Percentiles rank a stretch among this genome's conserved stretches.
phyloP scores from a whole-genome alignment of 2,888 invertebrate genomes.

The Buathra laborator region DNA sequence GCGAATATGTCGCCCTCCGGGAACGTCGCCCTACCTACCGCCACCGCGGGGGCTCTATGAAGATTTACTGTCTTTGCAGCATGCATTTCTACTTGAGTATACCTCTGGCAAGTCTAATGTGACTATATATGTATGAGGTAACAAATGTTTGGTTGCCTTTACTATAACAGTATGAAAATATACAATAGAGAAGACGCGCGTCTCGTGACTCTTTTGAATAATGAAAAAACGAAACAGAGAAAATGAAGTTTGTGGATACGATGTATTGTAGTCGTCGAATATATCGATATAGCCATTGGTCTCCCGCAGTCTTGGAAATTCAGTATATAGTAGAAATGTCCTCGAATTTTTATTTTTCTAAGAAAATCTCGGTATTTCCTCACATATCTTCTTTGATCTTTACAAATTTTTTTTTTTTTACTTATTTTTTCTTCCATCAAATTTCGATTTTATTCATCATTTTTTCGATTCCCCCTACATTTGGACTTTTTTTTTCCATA shows the following conservation, averaged over 20 bases:
- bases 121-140: slow-evolving; percentile 19
- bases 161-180: slow-evolving; percentile 18
- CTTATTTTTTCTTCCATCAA: no score
- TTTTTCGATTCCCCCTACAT: no score
- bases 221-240: neutral
- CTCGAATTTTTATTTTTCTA: no score
- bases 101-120: slow-evolving; percentile 59
- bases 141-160: slow-evolving; percentile 3
- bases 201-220: neutral
- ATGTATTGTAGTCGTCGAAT: no score
- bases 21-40: slow-evolving; percentile 68
- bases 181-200: neutral
- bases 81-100: slow-evolving; percentile 81
- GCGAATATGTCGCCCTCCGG: slow-evolving; percentile 73
- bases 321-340: no score
- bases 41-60: slow-evolving; percentile 75
- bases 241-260: neutral
- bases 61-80: slow-evolving; percentile 82
- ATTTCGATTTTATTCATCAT: no score
- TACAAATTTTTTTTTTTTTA: no score
- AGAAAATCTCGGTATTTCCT: no score
- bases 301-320: no score
- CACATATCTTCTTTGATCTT: no score
- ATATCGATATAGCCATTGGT: no score
- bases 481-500: no score